A percentile compares a stretch with the other conserved stretches of the same genome.
phyloP scores from a whole-genome alignment of 2,113 vertebrate species.

The Bujurquina vittata region DNA sequence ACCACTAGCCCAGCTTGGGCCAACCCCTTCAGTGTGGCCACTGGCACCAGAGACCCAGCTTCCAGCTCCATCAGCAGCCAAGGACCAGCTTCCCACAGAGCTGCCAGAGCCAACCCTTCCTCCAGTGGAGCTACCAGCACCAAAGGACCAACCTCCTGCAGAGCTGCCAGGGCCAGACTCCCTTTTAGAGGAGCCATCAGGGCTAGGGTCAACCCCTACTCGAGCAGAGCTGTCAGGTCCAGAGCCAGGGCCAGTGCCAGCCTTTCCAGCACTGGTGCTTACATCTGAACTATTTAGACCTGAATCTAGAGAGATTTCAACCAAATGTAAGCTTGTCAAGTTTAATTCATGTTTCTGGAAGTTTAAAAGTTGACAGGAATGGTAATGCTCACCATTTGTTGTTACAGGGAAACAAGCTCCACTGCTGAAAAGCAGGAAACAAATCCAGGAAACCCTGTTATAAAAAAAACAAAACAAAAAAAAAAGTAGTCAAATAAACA shows the following conservation, averaged over 20 bases:
- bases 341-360: neutral
- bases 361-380: neutral
- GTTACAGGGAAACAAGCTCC: neutral
- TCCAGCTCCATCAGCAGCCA: neutral
- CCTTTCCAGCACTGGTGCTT: neutral
- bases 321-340: neutral
- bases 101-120: neutral
- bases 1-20: neutral
- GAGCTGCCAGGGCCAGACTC: rapidly evolving
- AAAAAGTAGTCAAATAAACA: neutral
- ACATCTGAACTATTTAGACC: neutral
- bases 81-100: neutral
- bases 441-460: neutral
- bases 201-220: rapidly evolving
- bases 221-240: rapidly evolving
- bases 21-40: neutral
- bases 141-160: rapidly evolving
- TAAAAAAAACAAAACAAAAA: too few species aligned
- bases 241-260: neutral
- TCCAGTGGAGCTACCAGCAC: neutral
- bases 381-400: neutral
- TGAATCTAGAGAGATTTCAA: neutral
- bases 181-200: too few species aligned
- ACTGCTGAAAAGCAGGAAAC: neutral
- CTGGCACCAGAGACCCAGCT: neutral